These are phyloP conservation scores for Plumapathes pennacea DNA, from an alignment of 92 coral and sea anemone species.

Conservation along the genomic window DNA sequence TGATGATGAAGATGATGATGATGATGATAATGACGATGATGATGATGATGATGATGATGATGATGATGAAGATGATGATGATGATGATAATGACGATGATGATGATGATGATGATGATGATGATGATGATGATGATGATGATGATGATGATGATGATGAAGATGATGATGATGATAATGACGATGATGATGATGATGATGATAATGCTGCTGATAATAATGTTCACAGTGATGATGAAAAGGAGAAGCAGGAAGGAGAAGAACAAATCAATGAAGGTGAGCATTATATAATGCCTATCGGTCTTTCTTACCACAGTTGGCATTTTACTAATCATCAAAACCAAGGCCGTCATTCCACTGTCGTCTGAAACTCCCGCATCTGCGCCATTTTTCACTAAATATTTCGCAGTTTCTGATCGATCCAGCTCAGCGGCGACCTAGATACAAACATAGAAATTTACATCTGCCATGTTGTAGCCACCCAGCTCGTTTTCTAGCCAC, in stretches of 20 bases:
- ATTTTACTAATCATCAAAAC: slow-evolving; percentile 95
- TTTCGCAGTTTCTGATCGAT: slow-evolving; percentile 93
- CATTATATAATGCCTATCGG: too few relatives aligned
- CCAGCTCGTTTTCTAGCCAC: too few relatives aligned
- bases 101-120: slow-evolving; percentile 1
- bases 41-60: slow-evolving; percentile 7
- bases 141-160: slow-evolving; percentile 5
- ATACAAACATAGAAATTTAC: too few relatives aligned
- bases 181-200: neutral
- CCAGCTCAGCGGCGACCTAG: slow-evolving; percentile 97
- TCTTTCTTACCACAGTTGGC: slow-evolving; percentile 97
- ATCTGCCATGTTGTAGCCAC: too few relatives aligned
- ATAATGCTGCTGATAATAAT: neutral
- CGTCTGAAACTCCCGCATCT: slow-evolving; percentile 86
- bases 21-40: neutral
- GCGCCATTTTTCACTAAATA: slow-evolving; percentile 72
- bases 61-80: slow-evolving; percentile 1
- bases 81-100: neutral
- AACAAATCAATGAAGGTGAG: too few relatives aligned
- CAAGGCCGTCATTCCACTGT: slow-evolving; percentile 88
- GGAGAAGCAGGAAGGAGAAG: too few relatives aligned
- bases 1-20: neutral
- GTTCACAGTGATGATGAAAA: neutral
- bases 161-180: neutral
- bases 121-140: slow-evolving; percentile 2